A percentile compares a stretch with the other conserved stretches of the same genome.
phyloP scores from a whole-genome alignment of 2,113 vertebrate species.

The Ptilorrhoa leucosticta region DNA sequence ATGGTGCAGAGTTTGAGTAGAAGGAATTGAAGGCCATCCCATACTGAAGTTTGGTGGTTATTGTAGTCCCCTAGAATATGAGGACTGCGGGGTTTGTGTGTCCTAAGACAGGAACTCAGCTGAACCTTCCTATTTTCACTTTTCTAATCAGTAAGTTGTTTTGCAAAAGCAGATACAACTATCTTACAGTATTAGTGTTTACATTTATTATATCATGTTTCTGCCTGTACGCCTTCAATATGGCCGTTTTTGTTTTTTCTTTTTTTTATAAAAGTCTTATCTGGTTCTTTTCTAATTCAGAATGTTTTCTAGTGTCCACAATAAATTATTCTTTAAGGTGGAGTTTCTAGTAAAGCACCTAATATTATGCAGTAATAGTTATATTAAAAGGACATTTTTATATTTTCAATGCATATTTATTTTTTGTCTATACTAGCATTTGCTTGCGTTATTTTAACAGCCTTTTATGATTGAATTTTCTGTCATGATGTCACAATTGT shows the following conservation, averaged over 20 bases:
- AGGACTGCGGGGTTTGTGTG: not conserved
- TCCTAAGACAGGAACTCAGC: not conserved
- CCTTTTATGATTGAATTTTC: not conserved
- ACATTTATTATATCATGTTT: not conserved
- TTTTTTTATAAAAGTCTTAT: not conserved
- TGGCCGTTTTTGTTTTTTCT: not conserved
- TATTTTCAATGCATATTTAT: not conserved
- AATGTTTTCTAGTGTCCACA: not conserved
- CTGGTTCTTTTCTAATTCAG: not conserved
- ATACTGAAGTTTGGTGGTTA: not conserved
- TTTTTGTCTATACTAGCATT: not conserved
- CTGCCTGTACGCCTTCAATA: not conserved
- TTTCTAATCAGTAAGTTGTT: not conserved
- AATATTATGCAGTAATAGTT: not conserved
- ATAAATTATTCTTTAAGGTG: not conserved
- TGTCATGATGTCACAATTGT: not conserved
- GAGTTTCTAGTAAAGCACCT: not conserved
- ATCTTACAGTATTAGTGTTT: not conserved
- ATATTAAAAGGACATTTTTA: not conserved
- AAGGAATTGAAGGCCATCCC: not conserved
- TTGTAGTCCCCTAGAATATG: not conserved
- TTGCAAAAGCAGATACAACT: not conserved
- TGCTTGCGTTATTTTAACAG: not conserved
- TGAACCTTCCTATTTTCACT: not conserved
- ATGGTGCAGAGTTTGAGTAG: not conserved